These are phyloP conservation scores for Sycon ciliatum DNA, from an alignment of 37 sponge, comb jelly and placozoan genomes.

Conservation along the genomic window DNA sequence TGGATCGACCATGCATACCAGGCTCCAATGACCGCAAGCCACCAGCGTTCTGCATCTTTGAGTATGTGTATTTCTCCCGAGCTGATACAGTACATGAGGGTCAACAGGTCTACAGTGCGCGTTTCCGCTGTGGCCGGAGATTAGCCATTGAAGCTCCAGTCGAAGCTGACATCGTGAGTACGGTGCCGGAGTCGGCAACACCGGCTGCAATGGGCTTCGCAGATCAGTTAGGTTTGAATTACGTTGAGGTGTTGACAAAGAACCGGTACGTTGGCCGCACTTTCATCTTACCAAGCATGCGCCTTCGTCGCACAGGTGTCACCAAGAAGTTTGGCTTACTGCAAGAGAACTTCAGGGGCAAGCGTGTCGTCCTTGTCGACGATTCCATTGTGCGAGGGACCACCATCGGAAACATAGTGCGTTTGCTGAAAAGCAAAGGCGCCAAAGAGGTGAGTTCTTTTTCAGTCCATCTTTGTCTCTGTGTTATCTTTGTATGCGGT, in stretches of 20 bases:
- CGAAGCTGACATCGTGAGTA: constrained; percentile 23
- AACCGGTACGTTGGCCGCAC: constrained; percentile 14
- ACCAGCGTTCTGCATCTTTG: constrained; percentile 18
- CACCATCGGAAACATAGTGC: neutral
- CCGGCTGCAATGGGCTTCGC: constrained; percentile 25
- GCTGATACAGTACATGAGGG: constrained; percentile 8
- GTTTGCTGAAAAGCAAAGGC: constrained; percentile 1
- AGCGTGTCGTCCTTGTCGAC: constrained; percentile 21
- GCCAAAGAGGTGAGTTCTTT: constrained; percentile 5
- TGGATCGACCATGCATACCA: neutral
- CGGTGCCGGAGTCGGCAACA: constrained; percentile 18
- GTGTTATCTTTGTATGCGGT: neutral
- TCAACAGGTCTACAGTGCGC: constrained; percentile 12
- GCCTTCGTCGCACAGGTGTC: neutral
- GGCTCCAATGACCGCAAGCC: neutral
- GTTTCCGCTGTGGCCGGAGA: neutral
- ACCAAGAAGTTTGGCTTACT: constrained; percentile 2
- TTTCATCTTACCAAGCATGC: constrained; percentile 9
- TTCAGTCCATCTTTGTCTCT: neutral
- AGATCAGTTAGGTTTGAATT: neutral
- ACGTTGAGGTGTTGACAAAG: constrained; percentile 16
- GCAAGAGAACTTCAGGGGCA: constrained; percentile 14
- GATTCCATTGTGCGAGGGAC: constrained; percentile 20
- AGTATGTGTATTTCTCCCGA: constrained; percentile 18
- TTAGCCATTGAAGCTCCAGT: constrained; percentile 20